Evolutionary conservation across 2,113 vertebrate species (phyloP).

Genomic region (Rhegmatorhina hoffmannsi): DNA sequence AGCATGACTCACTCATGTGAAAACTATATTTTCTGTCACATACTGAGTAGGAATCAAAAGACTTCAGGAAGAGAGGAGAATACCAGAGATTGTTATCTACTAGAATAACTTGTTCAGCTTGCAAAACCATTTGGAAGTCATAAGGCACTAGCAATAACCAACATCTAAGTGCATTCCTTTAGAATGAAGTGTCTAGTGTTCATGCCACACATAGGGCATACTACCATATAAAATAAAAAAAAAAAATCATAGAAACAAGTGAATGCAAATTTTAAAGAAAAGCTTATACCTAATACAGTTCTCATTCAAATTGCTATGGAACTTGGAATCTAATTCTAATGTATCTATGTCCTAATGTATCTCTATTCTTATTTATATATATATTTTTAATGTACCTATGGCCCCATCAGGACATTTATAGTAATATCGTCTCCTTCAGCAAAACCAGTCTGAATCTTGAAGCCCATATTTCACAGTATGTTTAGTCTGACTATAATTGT

Average conservation of each 20-base stretch:
- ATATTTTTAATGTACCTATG: background rate
- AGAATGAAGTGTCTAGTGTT: background rate
- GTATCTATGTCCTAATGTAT: background rate
- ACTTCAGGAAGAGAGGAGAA: background rate
- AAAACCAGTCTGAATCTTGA: fast-evolving
- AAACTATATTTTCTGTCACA: background rate
- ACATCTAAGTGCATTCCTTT: background rate
- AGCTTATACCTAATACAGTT: background rate
- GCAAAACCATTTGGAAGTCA: background rate
- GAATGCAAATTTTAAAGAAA: background rate
- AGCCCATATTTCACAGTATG: background rate
- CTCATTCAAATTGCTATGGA: background rate
- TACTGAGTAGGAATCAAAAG: background rate
- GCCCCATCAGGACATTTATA: background rate
- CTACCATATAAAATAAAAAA: background rate
- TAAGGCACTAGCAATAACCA: background rate
- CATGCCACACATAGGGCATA: background rate
- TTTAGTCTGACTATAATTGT: background rate
- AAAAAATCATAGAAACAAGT: background rate
- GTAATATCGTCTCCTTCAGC: background rate
- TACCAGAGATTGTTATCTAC: background rate
- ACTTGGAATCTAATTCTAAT: background rate
- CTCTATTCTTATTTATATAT: background rate
- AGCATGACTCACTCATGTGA: background rate
- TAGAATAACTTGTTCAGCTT: background rate